Percentiles rank a stretch among this genome's conserved stretches.
These are phyloP conservation scores for Machimus atricapillus DNA, from an alignment of 2,888 invertebrate species.

Conservation along the genomic window DNA sequence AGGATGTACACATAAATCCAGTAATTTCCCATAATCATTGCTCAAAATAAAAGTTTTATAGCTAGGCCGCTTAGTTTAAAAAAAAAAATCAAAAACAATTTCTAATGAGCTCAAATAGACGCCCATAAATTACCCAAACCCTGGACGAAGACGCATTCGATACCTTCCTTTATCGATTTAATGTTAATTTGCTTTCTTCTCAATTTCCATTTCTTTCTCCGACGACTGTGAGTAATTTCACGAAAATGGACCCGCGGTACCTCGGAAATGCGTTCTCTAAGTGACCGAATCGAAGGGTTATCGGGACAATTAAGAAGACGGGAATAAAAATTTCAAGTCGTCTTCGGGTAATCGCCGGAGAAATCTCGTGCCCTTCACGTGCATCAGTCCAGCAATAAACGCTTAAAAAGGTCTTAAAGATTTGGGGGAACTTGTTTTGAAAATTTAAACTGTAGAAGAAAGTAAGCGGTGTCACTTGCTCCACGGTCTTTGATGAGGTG, in stretches of 20 bases:
- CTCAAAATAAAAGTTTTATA: background rate
- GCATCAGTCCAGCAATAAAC: background rate
- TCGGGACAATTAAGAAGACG: slow-evolving; percentile 24
- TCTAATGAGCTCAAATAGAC: slow-evolving; percentile 13
- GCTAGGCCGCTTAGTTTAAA: background rate
- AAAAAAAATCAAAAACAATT: background rate
- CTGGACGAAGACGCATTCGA: background rate
- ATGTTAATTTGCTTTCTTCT: slow-evolving; percentile 32
- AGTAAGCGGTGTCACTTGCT: background rate
- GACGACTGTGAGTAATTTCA: slow-evolving; percentile 8
- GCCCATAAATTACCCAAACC: background rate
- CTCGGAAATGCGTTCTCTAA: background rate
- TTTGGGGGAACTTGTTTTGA: background rate
- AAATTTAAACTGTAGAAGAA: background rate
- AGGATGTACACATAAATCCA: background rate
- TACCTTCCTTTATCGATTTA: slow-evolving; percentile 14
- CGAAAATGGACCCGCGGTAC: background rate
- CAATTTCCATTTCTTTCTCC: background rate
- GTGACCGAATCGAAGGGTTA: slow-evolving; percentile 26
- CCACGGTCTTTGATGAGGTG: background rate
- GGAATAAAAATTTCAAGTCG: background rate
- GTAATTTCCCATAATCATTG: background rate
- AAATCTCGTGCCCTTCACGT: background rate
- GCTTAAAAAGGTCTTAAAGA: background rate
- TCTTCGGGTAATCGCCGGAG: background rate